phyloP scores from a whole-genome alignment of 2,888 invertebrate species.

The Thereva nobilitata region DNA sequence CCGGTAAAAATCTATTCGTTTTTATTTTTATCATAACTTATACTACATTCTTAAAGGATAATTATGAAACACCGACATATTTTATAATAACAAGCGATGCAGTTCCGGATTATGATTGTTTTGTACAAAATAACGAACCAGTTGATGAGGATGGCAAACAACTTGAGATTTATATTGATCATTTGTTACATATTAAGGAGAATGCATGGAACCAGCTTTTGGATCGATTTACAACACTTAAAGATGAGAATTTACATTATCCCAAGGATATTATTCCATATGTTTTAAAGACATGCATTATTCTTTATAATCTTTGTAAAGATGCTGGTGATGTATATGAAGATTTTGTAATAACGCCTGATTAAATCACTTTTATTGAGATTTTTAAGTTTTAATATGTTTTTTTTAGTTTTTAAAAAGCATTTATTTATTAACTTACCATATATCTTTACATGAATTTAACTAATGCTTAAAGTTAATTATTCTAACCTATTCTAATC shows the following conservation, averaged over 20 bases:
- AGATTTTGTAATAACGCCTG: not conserved
- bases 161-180: not conserved
- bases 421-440: too few relatives aligned
- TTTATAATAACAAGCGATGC: conserved; percentile 3
- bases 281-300: conserved; percentile 1
- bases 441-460: too few relatives aligned
- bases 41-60: not conserved
- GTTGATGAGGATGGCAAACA: not conserved
- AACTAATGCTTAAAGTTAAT: too few relatives aligned
- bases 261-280: not conserved
- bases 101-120: conserved; percentile 24
- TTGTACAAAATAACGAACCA: not conserved
- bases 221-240: too few relatives aligned
- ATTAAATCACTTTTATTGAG: not conserved
- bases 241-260: not conserved
- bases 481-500: too few relatives aligned
- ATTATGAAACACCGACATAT: conserved; percentile 7
- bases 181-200: conserved; percentile 15
- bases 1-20: conserved; percentile 1
- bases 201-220: not conserved
- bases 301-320: conserved; percentile 22
- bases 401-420: too few relatives aligned
- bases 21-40: not conserved
- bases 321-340: not conserved
- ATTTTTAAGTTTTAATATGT: too few relatives aligned